Base-by-base conservation (phyloP, 2,113 vertebrate species). In the Macrotus californicus region DNA sequence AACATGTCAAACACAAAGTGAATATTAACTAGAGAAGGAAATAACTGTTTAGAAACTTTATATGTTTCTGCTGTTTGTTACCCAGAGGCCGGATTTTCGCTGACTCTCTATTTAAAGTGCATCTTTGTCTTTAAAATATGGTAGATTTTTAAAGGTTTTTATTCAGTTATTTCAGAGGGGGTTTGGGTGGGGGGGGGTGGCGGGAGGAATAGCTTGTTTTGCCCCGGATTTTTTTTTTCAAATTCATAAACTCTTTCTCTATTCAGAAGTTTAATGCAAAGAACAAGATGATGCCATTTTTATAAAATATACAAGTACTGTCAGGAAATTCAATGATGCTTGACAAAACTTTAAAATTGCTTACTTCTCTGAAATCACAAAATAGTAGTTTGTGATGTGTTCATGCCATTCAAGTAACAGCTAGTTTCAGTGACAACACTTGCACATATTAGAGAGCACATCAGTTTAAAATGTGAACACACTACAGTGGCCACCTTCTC, bases 131-230 rank as follows among this genome's bases (percentile, higher is more conserved):
- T 92, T 29, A 88, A 97, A 82, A 72, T 31, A 70, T 50, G 69
- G 31, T 48, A 93, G 36, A 93, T 48, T 94, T 82, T 31, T 36
- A 91, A 88, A 79, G 31, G 36, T 29, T 87, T 93, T 96, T 88
- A 13, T 84, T 83, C 84, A 46, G 39, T 73, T 85, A 70, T 83
- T 75, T 64, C 34, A 56, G 59, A 83, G 36, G 16, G 29, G 48
- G 19, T 0, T 76, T 29, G 4, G 7, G 24, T 76, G 43, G 4
- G 7, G 24, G 12, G 22, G 19, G 12, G 6, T n/a, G n/a, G n/a
- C n/a, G 34, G 10, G 29, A 73, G 31, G 26, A 86, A 64, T 5
- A 80, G 43, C 19, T 56, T 39, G 36, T 70, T 92, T 94, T 66
- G 10, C 3, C 41, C 46, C 34, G 41, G 79, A 22, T 50, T 50